Percentiles rank a stretch among this genome's conserved stretches.
phyloP scores from a whole-genome alignment of 2,888 invertebrate species.

The Mycogona germanica region DNA sequence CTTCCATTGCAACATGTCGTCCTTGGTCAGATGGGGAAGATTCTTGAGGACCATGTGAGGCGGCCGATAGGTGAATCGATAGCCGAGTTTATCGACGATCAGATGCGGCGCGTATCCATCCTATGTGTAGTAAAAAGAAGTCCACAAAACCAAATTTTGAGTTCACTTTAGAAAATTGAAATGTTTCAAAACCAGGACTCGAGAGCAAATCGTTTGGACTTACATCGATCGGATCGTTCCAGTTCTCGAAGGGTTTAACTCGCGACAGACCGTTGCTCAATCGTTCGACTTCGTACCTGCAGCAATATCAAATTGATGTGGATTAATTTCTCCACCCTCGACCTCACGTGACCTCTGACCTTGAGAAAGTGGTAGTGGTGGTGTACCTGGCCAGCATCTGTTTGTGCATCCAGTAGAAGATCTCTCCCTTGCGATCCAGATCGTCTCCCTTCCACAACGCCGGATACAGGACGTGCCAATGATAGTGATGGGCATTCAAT shows the following conservation, averaged over 20 bases:
- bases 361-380: not conserved
- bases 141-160: too few relatives aligned
- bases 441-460: not conserved
- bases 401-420: conserved; percentile 4
- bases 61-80: not conserved
- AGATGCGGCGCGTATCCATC: not conserved
- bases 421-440: not conserved
- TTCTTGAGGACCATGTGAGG: not conserved
- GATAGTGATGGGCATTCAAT: conserved; percentile 1
- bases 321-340: not conserved
- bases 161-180: too few relatives aligned
- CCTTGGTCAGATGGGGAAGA: not conserved
- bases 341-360: not conserved
- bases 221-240: not conserved
- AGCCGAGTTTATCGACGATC: not conserved
- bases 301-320: not conserved
- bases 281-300: not conserved
- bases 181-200: too few relatives aligned
- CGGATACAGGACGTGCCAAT: conserved; percentile 1
- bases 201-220: too few relatives aligned
- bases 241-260: not conserved
- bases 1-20: conserved; percentile 52
- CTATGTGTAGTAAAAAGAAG: too few relatives aligned
- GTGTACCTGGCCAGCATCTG: not conserved
- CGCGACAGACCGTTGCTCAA: not conserved